phyloP scores from a whole-genome alignment of 2,888 invertebrate genomes.

The Tenodera sinensis region DNA sequence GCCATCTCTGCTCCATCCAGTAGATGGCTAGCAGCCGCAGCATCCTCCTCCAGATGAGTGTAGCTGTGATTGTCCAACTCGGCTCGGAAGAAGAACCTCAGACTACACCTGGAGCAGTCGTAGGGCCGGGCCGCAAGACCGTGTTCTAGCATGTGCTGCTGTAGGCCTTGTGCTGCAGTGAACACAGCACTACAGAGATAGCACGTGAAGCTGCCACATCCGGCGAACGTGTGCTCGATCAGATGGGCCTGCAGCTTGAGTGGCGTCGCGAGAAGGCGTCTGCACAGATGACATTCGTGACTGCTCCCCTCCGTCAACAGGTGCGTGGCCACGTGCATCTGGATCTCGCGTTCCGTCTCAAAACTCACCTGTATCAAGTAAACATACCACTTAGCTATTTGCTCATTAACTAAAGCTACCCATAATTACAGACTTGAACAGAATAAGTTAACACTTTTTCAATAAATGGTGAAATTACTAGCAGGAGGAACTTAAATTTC shows the following conservation, averaged over 20 bases:
- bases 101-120: constrained; percentile 77
- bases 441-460: no score
- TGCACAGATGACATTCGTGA: constrained; percentile 77
- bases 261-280: constrained; percentile 71
- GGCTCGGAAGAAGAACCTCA: constrained; percentile 86
- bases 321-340: constrained; percentile 57
- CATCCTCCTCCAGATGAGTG: constrained; percentile 37
- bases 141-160: constrained; percentile 77
- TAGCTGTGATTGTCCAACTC: constrained; percentile 81
- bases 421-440: no score
- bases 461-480: background rate
- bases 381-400: background rate
- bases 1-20: constrained; percentile 16
- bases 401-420: no score
- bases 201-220: constrained; percentile 77
- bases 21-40: background rate
- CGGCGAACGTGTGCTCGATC: constrained; percentile 90
- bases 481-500: no score
- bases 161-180: constrained; percentile 73
- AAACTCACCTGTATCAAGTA: constrained; percentile 49
- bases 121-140: constrained; percentile 77
- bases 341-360: constrained; percentile 59
- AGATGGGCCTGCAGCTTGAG: constrained; percentile 82
- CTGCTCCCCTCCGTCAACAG: constrained; percentile 53
- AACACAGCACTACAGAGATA: constrained; percentile 86